Percentiles rank a stretch among this genome's conserved stretches.
Conservation (phyloP, 2,113 vertebrate genomes). For the Calonectris borealis region DNA sequence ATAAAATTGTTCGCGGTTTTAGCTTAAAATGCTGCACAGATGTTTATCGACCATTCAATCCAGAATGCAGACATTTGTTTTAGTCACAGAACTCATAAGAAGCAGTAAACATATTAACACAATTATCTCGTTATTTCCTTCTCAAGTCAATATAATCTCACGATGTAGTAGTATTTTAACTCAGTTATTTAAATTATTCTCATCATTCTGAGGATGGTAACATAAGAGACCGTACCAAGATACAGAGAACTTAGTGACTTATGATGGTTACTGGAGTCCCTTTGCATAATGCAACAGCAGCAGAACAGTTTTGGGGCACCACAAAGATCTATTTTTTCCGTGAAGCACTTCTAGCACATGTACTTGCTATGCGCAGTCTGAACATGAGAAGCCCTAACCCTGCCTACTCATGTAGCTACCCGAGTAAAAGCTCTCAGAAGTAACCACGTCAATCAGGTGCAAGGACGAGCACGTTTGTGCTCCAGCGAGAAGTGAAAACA, state of each 20-base stretch:
- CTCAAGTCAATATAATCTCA: background rate
- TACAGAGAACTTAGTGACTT: background rate
- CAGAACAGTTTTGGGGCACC: background rate
- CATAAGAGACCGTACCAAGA: background rate
- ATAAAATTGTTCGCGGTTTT: background rate
- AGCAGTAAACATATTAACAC: background rate
- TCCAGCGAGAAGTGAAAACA: background rate
- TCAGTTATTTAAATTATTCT: background rate
- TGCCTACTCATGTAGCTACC: background rate
- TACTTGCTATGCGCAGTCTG: background rate
- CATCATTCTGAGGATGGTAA: background rate
- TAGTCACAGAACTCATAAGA: background rate
- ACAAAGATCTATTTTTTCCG: background rate
- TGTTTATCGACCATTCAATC: background rate
- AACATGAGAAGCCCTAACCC: background rate
- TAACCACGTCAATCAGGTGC: accelerated
- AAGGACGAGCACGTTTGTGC: background rate
- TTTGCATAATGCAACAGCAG: background rate
- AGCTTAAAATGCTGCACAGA: background rate
- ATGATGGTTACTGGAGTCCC: background rate
- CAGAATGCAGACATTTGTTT: background rate
- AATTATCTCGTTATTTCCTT: background rate
- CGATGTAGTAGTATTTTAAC: background rate
- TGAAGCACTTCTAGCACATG: background rate
- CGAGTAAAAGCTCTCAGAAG: background rate